Evolutionary conservation across 2,797 vertebrate species (phyloP).

Genomic region (Dendrocincla fuliginosa): DNA sequence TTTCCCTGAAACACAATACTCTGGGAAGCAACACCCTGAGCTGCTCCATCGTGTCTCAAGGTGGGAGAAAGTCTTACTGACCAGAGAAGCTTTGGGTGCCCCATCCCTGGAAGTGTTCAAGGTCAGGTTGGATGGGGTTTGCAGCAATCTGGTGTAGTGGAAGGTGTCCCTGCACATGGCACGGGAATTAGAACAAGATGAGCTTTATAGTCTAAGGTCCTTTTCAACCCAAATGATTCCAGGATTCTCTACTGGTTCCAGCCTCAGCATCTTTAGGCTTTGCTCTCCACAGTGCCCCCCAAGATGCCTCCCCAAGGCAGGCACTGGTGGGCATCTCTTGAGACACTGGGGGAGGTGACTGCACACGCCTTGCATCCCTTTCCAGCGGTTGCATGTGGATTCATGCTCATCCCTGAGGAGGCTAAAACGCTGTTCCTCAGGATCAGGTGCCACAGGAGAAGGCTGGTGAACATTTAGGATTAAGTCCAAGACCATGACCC

Average conservation of each 20-base stretch:
- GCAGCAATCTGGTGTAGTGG: neutral
- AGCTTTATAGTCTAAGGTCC: neutral
- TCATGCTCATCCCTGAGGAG: fast-evolving
- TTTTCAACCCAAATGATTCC: neutral
- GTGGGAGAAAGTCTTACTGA: neutral
- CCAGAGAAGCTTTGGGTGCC: neutral
- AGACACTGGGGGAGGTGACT: neutral
- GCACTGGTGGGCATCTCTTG: neutral
- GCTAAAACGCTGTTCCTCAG: neutral
- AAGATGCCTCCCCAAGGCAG: neutral
- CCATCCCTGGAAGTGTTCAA: neutral
- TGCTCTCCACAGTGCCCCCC: neutral
- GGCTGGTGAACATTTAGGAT: neutral
- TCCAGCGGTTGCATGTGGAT: fast-evolving
- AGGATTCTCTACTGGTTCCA: neutral
- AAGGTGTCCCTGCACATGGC: neutral
- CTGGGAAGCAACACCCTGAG: neutral
- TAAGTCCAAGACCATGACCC: neutral
- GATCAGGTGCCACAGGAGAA: neutral
- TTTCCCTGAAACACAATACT: neutral
- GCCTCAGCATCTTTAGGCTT: neutral
- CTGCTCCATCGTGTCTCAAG: neutral
- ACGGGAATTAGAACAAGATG: neutral
- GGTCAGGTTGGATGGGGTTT: neutral
- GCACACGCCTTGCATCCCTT: neutral